Evolutionary conservation across 2,113 vertebrate species (phyloP).

Genomic region (Mormoops blainvillei): DNA sequence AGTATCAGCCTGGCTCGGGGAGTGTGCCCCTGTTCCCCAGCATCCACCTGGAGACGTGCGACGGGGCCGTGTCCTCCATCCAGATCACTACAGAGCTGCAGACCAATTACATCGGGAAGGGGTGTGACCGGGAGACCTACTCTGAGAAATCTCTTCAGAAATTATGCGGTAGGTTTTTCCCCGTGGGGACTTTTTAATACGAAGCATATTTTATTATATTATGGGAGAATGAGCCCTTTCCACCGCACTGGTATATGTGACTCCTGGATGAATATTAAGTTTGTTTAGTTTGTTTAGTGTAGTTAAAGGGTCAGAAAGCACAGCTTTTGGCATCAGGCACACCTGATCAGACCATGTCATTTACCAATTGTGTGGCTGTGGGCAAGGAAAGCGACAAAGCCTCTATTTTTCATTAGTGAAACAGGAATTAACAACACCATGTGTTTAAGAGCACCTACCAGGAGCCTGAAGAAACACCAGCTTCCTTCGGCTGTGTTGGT

Average conservation of each 20-base stretch:
- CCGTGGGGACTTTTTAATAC: not conserved
- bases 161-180: constrained; percentile 88
- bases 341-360: not conserved
- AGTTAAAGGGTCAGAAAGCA: not conserved
- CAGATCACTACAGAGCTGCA: constrained; percentile 91
- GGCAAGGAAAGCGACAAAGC: not conserved
- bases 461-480: accelerated
- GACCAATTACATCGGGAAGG: constrained; percentile 92
- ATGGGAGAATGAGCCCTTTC: not conserved
- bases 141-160: constrained; percentile 95
- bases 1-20: constrained; percentile 93
- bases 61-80: constrained; percentile 90
- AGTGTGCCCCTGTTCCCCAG: constrained; percentile 92
- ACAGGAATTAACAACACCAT: not conserved
- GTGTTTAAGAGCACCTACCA: not conserved
- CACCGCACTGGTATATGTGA: accelerated
- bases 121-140: constrained; percentile 95
- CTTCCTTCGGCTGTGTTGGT: not conserved
- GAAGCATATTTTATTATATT: not conserved
- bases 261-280: not conserved
- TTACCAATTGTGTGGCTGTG: not conserved
- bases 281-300: not conserved
- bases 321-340: not conserved
- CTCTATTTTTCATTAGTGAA: not conserved
- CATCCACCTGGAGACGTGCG: constrained; percentile 94